A percentile compares a stretch with the other conserved stretches of the same genome.
Conservation (phyloP, 1,140 invertebrate species). For the Agrypnia vestita region DNA sequence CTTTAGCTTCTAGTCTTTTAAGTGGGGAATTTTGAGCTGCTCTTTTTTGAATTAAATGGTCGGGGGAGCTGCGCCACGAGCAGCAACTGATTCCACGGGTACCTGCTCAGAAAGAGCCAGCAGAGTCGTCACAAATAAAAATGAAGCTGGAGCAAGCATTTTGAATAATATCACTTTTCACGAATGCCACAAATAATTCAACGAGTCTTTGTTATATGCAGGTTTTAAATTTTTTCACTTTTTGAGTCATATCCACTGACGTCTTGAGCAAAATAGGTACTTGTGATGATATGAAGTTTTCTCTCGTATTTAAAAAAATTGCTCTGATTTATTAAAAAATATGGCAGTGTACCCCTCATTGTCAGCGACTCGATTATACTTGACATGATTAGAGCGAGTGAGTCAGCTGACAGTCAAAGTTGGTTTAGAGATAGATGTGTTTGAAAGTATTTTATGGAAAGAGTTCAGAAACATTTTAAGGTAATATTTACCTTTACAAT, state of each 20-base stretch:
- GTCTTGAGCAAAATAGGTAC: neutral
- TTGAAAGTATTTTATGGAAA: neutral
- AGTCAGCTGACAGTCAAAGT: too few relatives aligned
- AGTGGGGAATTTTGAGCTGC: neutral
- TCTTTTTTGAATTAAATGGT: neutral
- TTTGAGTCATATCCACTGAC: neutral
- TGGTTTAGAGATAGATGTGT: slow-evolving; percentile 39
- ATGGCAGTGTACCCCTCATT: slow-evolving; percentile 25
- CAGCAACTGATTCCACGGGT: slow-evolving; percentile 14
- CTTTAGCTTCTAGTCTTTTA: too few relatives aligned
- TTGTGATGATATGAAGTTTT: neutral
- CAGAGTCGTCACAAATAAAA: slow-evolving; percentile 35
- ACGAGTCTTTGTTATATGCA: too few relatives aligned
- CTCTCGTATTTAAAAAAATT: slow-evolving; percentile 51
- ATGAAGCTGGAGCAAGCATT: slow-evolving; percentile 13
- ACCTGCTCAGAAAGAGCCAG: slow-evolving; percentile 17
- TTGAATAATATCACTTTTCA: slow-evolving; percentile 19
- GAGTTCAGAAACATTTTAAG: slow-evolving; percentile 33
- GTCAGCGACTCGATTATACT: slow-evolving; percentile 54
- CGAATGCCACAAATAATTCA: neutral
- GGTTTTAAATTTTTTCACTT: neutral
- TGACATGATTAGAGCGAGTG: too few relatives aligned
- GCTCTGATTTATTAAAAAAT: slow-evolving; percentile 52
- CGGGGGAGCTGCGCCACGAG: neutral
- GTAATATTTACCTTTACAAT: slow-evolving; percentile 22